Evolutionary conservation across 2,888 invertebrate species (phyloP), one percentile per base, ranked within the genome.

Genomic region (Dilophus febrilis): DNA sequence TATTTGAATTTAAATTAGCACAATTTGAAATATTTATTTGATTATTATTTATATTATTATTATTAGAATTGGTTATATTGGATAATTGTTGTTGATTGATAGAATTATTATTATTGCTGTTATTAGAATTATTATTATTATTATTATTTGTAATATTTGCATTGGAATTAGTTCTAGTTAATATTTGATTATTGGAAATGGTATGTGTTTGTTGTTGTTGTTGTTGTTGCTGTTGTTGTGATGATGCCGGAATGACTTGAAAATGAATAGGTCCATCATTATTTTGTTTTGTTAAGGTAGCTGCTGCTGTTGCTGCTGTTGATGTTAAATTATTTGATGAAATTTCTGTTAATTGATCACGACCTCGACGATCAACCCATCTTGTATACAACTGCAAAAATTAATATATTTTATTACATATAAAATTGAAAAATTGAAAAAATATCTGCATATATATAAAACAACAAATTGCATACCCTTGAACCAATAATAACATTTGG

Each of bases 401-500:
- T 33, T 27, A 33, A 30, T 31, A 22, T 14, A 19, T 35, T 13
- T 16, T 28, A n/a, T n/a, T n/a, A n/a, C n/a, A n/a, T n/a, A n/a
- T n/a, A n/a, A 16, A n/a, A 30, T 26, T 30, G n/a, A 22, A 16
- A 32, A 14, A 27, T 16, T 3, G n/a, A 26, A 35, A 35, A 27
- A 28, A 34, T 18, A 26, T 22, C 5, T 16, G n/a, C 17, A 34
- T 27, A 29, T 34, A 29, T 29, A 36, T 26, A 14, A 29, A 5
- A 35, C 37, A 19, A 7, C 14, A 8, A 4, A 17, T 31, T 14
- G 22, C 49, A 51, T 43, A 60, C 61, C 52, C 62, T 59, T 36
- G 57, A 55, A 39, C 61, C 61, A 40, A 63, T 54, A 16, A 62
- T 54, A 27, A 62, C 58, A 53, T 60, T 59, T 42, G 61, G 59